These are phyloP conservation scores for Anguilla marmorata DNA, from an alignment of 2,797 vertebrate genomes.

Conservation along the genomic window DNA sequence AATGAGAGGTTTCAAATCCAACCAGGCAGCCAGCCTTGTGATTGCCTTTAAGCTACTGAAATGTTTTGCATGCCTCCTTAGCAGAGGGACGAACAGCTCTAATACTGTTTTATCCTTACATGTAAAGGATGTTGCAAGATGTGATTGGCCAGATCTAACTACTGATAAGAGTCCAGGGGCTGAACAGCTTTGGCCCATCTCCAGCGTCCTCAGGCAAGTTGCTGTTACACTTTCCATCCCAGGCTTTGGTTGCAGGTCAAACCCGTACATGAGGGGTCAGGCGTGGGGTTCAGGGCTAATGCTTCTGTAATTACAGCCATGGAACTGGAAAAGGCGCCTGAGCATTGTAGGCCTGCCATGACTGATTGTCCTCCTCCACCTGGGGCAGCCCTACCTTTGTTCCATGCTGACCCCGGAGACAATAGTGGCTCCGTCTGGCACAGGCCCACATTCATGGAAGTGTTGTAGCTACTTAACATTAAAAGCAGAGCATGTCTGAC, in stretches of 20 bases:
- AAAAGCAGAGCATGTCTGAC: too few relatives aligned
- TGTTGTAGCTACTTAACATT: neutral
- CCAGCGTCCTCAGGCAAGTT: neutral
- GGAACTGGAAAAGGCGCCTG: neutral
- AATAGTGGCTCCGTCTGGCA: neutral
- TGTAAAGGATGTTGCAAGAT: neutral
- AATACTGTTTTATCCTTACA: neutral
- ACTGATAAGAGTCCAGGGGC: neutral
- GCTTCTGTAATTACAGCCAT: conserved; percentile 24
- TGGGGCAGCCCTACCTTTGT: neutral
- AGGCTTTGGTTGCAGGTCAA: conserved; percentile 12
- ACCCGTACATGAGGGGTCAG: neutral
- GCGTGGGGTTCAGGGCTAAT: neutral
- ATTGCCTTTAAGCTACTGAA: neutral
- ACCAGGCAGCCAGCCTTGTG: neutral
- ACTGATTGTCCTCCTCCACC: neutral
- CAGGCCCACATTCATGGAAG: neutral
- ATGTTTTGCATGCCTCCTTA: neutral
- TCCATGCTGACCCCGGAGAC: neutral
- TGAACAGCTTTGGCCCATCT: neutral
- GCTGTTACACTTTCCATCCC: neutral
- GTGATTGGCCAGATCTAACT: neutral
- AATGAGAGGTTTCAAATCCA: neutral
- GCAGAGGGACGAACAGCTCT: too few relatives aligned
- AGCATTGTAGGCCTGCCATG: neutral